Evolutionary conservation across 2,888 invertebrate species (phyloP), one percentile per base, ranked within the genome.

Genomic region (Patella caerulea): DNA sequence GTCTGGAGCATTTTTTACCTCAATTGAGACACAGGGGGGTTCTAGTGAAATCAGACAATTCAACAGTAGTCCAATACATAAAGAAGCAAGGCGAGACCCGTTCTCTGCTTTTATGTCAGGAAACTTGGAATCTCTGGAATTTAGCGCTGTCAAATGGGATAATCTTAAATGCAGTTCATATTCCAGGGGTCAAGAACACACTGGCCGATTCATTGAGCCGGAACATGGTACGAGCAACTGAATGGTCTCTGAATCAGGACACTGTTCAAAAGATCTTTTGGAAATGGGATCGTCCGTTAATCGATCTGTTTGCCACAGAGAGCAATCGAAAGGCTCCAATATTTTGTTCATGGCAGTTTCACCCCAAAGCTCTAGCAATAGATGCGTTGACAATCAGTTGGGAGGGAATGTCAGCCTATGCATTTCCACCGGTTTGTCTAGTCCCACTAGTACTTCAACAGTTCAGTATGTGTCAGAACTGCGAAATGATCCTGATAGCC

Each of bases 341-440:
- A 14, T 81, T 79, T 73, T 79, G 78, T 65, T 73, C 76, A 15
- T 79, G 79, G 78, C 56, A 71, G 54, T 75, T 71, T 19, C 77
- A 82, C 70, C 75, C 52, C 53, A 15, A 56, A 55, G 79, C 81
- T 52, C 71, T 55, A 14, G 76, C 79, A 72, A 14, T 71, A 72
- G 78, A 80, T 78, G 81, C 81, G 0, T 53, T 81, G 56, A 59
- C 78, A 71, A 80, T 81, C 29, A 56, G 73, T n/a, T 81, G 77
- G 81, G 75, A 77, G 29, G 55, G 65, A 5, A 75, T 81, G 77
- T 77, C 75, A 72, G 81, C 76, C 9, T 81, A 81, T 73, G 79
- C 78, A 12, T 81, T 76, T 72, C 79, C 78, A 2, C 81, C 81
- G 5, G n/a, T 79, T 45, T 45, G 45, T 7, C 45, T n/a, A n/a